Base-by-base conservation (phyloP, 2,113 vertebrate species). In the Nothoprocta perdicaria region DNA sequence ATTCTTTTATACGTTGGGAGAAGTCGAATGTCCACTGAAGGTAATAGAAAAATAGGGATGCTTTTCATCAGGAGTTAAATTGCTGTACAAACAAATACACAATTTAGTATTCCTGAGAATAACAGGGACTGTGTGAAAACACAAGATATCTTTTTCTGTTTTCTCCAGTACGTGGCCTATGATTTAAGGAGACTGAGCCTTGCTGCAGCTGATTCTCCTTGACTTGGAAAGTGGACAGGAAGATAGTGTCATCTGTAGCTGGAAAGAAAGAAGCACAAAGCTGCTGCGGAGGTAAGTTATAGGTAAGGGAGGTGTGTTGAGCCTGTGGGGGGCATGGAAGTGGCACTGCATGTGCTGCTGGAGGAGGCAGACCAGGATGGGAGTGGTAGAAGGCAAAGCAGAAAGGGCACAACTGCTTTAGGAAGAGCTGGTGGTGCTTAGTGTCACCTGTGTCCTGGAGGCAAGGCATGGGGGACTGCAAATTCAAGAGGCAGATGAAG, bases 191-290 rank as follows among this genome's bases (percentile, higher is more conserved):
- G 63, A 80, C 21, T 21, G 12, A 62, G n/a, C 58, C 76, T 16
- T 75, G 14, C 31, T 94, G 52, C 33, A 46, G 29, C 55, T 68
- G 72, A 46, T 74, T 63, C 82, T 89, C 61, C n/a, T 88, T 75
- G 76, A 19, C 52, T 68, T 73, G 45, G 55, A 75, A 91, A 33
- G 45, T 40, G 31, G 41, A 89, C 75, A 65, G 57, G 75, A 88
- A 85, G 73, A 82, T 71, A 17, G 38, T n/a, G 18, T 63, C 41
- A 29, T 23, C 31, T 68, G 41, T 71, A 92, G 68, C 76, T 86
- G 57, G 38, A 93, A 92, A 83, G 91, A 95, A 91, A 88, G 76
- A 80, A 75, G 31, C 41, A 60, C 71, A 92, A 88, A 55, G 21
- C 29, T 8, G 35, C 23, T 9, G 26, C 23, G 73, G 40, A 33